Conservation (phyloP, 2,797 vertebrate species). For the Staurois parvus region DNA sequence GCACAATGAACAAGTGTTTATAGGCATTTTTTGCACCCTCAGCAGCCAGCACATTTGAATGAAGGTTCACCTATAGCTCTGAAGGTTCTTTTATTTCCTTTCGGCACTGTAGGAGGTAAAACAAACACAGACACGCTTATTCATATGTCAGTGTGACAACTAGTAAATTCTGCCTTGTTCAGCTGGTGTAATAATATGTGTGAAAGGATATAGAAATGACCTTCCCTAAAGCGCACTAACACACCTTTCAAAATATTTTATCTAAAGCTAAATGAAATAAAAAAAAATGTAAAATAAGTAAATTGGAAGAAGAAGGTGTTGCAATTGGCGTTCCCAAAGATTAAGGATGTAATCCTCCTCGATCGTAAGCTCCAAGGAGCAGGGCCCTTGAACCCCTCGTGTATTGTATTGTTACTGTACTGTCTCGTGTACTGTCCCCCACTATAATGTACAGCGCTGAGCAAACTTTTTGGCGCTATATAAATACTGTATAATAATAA, state of each 20-base stretch:
- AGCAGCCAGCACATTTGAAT: neutral
- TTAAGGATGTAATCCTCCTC: too few relatives aligned
- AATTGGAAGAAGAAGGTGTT: too few relatives aligned
- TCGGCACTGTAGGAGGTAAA: constrained; percentile 73
- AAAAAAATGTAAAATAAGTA: neutral
- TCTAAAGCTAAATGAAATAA: neutral
- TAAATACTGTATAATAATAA: too few relatives aligned
- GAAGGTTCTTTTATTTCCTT: constrained; percentile 66
- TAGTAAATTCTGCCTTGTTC: constrained; percentile 68
- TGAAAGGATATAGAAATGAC: constrained; percentile 19
- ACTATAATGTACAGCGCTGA: too few relatives aligned
- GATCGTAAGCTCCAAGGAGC: too few relatives aligned
- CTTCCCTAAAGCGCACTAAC: constrained; percentile 28
- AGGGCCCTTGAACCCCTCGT: too few relatives aligned
- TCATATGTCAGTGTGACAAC: constrained; percentile 69
- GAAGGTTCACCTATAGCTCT: constrained; percentile 59
- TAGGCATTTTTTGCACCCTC: too few relatives aligned
- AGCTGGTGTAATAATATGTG: constrained; percentile 34
- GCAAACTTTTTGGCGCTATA: too few relatives aligned
- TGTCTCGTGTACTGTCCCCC: too few relatives aligned
- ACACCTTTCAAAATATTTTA: neutral
- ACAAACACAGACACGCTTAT: constrained; percentile 71
- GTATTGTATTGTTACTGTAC: too few relatives aligned
- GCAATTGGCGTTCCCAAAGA: too few relatives aligned
- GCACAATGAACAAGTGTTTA: too few relatives aligned